Evolutionary conservation across 2,888 invertebrate species (phyloP), one percentile per base, ranked within the genome.

Genomic region (Conistra vaccinii): DNA sequence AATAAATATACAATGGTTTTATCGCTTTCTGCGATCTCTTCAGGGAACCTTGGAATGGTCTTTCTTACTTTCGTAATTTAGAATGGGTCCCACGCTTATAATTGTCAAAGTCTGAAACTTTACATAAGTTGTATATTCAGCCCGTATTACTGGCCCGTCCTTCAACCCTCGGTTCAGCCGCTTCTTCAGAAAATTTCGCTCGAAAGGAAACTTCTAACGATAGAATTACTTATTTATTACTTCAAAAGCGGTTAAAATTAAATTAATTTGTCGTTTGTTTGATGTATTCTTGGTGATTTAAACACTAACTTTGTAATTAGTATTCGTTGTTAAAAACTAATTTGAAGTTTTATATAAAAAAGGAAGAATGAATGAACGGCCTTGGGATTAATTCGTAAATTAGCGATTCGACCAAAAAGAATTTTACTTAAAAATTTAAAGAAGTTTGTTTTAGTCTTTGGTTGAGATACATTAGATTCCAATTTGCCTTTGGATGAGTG

Each of bases 181-280:
- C 87, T 89, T 90, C 91, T 89, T 90, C 88, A 81, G 78, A 88
- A 90, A 91, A 89, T 90, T 90, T 78, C 77, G 81, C 81, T 71
- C 75, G 69, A 87, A 89, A 88, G 86, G 76, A 85, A 91, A 92
- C 90, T 89, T 93, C 87, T 89, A 53, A 67, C 75, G 77, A 89
- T 89, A 89, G 85, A 92, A 93, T 92, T 93, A 91, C 91, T 92
- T 92, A 93, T 93, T 93, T 92, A 94, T 93, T 91, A 90, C 85
- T 91, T 89, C 72, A 73, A 78, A 85, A 84, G 84, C 73, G 88
- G 85, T 81, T 83, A 77, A 83, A 83, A 78, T 83, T 82, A 81
- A 89, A 90, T 87, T 87, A 89, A 87, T 89, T 87, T 81, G 87
- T 87, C 87, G 84, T 88, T 88, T 80, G 84, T 86, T 88, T 69